Base-by-base conservation (phyloP, 1,140 invertebrate genomes). In the Mylabris phalerata region DNA sequence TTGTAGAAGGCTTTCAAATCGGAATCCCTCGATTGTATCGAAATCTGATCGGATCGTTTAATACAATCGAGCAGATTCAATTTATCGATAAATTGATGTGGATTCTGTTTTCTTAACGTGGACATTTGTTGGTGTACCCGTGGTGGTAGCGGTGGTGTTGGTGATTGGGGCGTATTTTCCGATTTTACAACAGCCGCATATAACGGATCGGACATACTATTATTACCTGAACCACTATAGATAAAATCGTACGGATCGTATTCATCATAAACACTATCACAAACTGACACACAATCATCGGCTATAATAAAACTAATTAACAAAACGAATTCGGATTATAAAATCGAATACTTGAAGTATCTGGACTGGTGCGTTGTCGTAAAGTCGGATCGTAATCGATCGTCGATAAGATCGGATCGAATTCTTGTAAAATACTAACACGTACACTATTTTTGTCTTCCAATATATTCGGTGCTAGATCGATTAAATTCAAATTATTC, bases 221-320 rank as follows among this genome's bases (percentile, higher is more conserved):
- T 82, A 61, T 85, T 84, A 66, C 84, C 84, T 48, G 81, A 84
- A 73, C 84, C 84, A 32, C 75, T 73, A 67, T 91, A 90, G 70
- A 92, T 81, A 64, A 32, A 32, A 32, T 93, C 90, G 62, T 92
- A 84, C 3, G 89, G 90, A 75, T 93, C 89, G 70, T 90, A 92
- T 56, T 88, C 86, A 65, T 91, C 87, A 67, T 93, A 92, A 50
- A 92, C 85, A 56, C 86, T 89, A 52, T 81, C 81, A 62, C 80
- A 77, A 57, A 85, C 79, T 52, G 83, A 85, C 27, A 78, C 75
- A 6, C 67, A 68, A 49, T 79, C 75, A 63, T 73, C 70, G 13
- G 60, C 57, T 32, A 32, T 32, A 32, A 32, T 7, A 32, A 32
- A 32, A 32, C 2, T 32, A 32, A 32, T 61, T 42, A 55, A 49